Percentiles rank a stretch among this genome's conserved stretches.
Conservation (phyloP, 1,140 invertebrate species). For the Lasioglossum albipes region DNA sequence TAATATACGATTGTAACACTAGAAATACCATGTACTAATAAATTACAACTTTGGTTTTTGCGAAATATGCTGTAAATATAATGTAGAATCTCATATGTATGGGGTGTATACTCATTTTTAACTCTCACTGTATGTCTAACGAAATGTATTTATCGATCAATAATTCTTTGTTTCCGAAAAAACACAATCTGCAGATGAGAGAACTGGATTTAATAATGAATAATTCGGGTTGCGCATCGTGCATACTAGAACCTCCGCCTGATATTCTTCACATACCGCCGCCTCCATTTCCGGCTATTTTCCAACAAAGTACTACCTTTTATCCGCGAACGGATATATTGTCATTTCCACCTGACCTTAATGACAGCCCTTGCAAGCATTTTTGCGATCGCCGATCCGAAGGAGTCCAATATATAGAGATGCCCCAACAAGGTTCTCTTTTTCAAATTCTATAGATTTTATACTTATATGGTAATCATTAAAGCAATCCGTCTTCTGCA, state of each 20-base stretch:
- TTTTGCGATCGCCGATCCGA: conserved; percentile 79
- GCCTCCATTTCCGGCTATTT: conserved; percentile 87
- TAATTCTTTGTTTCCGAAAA: background rate
- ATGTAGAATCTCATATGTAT: too few relatives aligned
- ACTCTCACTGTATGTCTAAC: background rate
- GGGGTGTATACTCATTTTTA: too few relatives aligned
- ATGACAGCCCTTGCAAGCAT: conserved; percentile 76
- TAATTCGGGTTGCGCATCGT: conserved; percentile 72
- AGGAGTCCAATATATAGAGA: conserved; percentile 87
- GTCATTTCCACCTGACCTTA: conserved; percentile 67
- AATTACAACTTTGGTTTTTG: too few relatives aligned
- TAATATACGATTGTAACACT: too few relatives aligned
- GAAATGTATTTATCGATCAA: background rate
- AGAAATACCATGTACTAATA: too few relatives aligned
- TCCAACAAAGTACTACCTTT: conserved; percentile 79
- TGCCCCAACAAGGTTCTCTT: conserved; percentile 84
- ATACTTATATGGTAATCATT: background rate
- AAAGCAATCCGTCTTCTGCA: too few relatives aligned
- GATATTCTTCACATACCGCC: conserved; percentile 89
- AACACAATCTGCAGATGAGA: conserved; percentile 56
- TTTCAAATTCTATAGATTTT: background rate
- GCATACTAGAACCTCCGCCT: conserved; percentile 89
- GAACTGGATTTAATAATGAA: conserved; percentile 66
- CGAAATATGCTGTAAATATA: too few relatives aligned
- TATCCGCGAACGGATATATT: conserved; percentile 67